Evolutionary conservation across 2,888 invertebrate genomes (phyloP).

Genomic region (Caenorhabditis uteleia): DNA sequence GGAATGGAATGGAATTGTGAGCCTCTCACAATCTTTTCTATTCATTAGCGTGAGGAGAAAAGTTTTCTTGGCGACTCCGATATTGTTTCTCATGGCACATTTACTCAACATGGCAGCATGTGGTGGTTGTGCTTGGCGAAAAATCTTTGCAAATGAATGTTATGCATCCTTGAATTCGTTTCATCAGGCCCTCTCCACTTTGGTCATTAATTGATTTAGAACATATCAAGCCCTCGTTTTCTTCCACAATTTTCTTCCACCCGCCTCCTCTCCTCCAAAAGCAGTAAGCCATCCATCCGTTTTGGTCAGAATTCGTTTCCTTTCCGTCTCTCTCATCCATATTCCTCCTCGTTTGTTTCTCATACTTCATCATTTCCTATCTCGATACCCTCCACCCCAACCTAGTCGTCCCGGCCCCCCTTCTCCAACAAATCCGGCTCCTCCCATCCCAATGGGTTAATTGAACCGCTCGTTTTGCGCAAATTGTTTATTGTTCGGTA

Average conservation of each 20-base stretch:
- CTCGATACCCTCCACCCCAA: neutral
- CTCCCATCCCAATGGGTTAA: constrained; percentile 30
- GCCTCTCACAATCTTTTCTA: too few relatives aligned
- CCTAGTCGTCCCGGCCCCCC: constrained; percentile 1
- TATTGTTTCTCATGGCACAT: too few relatives aligned
- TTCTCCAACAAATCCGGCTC: constrained; percentile 24
- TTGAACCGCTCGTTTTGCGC: too few relatives aligned
- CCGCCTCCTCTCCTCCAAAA: neutral
- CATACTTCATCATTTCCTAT: neutral
- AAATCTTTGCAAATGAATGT: neutral
- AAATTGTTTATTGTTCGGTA: too few relatives aligned
- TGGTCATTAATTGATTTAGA: constrained; percentile 24
- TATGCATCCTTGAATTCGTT: neutral
- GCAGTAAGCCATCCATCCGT: constrained; percentile 5
- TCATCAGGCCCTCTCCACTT: too few relatives aligned
- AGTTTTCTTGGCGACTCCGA: too few relatives aligned
- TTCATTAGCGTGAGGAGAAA: too few relatives aligned
- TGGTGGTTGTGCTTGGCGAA: neutral
- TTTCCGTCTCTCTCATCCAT: neutral
- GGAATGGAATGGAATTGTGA: too few relatives aligned
- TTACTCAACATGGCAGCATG: too few relatives aligned
- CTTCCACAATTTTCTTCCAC: neutral
- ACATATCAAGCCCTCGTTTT: constrained; percentile 10
- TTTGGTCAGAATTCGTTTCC: neutral
- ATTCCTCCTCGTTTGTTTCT: neutral